Evolutionary conservation across 1,140 invertebrate species (phyloP), one percentile per base, ranked within the genome.

Genomic region (Adoxophyes honmai): DNA sequence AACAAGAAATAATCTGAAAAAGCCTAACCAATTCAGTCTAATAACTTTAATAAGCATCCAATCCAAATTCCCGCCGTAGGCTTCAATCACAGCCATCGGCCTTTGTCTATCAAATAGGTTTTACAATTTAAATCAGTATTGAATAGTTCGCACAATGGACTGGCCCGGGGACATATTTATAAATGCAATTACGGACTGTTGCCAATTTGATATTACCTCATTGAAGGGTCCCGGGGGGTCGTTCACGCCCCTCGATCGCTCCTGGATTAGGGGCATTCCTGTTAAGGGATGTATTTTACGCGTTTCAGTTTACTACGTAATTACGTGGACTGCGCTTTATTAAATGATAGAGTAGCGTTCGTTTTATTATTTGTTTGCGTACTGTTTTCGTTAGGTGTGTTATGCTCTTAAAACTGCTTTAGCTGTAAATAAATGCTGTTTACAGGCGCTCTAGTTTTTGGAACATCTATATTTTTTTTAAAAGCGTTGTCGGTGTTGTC

Each of bases 121-220:
- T 48, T 21, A 48, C 42, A 48, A 48, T 48, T 48, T 48, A 48
- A 48, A 48, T 48, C 42, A 48, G 21, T 18, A 48, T 21, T 48
- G 42, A 48, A 48, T 48, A 48, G 42, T 48, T 34, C 33, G 13
- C 13, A 36, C 42, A 62, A 57, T 61, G 52, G 57, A 38, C 34
- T 15, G 38, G 42, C 61, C 57, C 44, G 28, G 36, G 60, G 66
- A 60, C 57, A 60, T 54, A 65, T 67, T 73, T 73, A 68, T 69
- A 78, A 81, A 78, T 75, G 76, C 76, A 81, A 85, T 84, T 81
- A 81, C 65, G 57, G 63, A 80, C 75, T 75, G 75, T 71, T 80
- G 70, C 77, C 79, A 81, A 82, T 81, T 81, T 78, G 59, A 72
- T 66, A 75, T 72, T 59, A 63, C 65, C 62, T 66, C 57, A 69